A percentile compares a stretch with the other conserved stretches of the same genome.
phyloP scores from a whole-genome alignment of 2,113 vertebrate species.

The Pteruthius melanotis region DNA sequence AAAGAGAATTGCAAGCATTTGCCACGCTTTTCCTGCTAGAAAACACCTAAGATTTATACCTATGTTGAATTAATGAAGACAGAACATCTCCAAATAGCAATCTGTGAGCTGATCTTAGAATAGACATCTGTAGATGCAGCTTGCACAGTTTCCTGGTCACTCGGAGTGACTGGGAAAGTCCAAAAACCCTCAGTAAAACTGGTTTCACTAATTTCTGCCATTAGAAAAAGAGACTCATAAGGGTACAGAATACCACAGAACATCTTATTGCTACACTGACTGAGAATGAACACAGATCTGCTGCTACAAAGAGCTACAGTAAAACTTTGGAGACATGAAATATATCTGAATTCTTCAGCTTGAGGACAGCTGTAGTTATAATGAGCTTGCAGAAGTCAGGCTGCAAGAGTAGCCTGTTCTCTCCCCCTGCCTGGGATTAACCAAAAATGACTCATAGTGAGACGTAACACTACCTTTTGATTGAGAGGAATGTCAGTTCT shows the following conservation, averaged over 20 bases:
- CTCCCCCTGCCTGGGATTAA: neutral
- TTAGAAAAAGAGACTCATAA: neutral
- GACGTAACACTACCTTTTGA: constrained; percentile 29
- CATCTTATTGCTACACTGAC: neutral
- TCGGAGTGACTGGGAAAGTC: neutral
- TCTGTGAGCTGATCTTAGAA: neutral
- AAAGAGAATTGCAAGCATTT: neutral
- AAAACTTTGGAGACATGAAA: neutral
- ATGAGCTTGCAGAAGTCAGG: constrained; percentile 6
- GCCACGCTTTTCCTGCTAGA: neutral
- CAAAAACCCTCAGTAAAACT: neutral
- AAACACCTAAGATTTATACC: neutral
- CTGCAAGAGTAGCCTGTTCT: constrained; percentile 15
- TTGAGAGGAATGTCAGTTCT: constrained; percentile 18
- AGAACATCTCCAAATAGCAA: neutral
- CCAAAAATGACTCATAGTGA: neutral
- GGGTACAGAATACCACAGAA: neutral
- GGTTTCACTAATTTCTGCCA: neutral
- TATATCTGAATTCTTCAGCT: constrained; percentile 13
- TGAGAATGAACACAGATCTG: neutral
- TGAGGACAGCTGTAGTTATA: constrained; percentile 49
- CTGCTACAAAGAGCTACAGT: constrained; percentile 14
- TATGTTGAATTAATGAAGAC: neutral
- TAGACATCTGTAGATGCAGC: neutral
- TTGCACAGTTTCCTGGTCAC: neutral